Evolutionary conservation across 1,140 invertebrate genomes (phyloP).

Genomic region (Drusus annulatus): DNA sequence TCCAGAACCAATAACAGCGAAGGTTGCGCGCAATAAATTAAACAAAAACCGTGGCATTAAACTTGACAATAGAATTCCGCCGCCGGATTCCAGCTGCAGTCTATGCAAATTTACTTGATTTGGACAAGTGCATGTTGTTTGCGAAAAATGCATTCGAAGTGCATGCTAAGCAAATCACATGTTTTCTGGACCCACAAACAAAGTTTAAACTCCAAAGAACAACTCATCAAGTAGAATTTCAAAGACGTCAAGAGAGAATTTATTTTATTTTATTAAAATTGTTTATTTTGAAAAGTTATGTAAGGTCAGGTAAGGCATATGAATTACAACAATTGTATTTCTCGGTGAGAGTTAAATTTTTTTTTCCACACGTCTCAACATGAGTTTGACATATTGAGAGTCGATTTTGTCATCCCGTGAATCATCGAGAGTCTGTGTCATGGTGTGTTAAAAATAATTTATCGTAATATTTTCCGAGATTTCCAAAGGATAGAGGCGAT

Average conservation of each 20-base stretch:
- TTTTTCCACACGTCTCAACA: no score
- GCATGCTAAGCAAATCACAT: background rate
- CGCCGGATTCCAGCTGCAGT: constrained; percentile 6
- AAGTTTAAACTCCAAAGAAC: no score
- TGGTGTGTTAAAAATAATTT: background rate
- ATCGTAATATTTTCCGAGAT: no score
- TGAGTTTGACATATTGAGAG: background rate
- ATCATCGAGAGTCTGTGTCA: background rate
- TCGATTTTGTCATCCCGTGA: background rate
- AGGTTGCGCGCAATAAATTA: constrained; percentile 13
- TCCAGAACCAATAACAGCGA: constrained; percentile 6
- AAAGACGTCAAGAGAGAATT: no score
- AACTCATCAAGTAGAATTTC: no score
- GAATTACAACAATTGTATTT: no score
- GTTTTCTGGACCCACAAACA: no score
- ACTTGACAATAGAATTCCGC: constrained; percentile 33
- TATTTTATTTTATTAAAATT: no score
- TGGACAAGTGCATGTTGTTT: constrained; percentile 17
- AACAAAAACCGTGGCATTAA: constrained; percentile 29
- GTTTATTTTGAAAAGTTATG: no score
- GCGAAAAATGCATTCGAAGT: constrained; percentile 22
- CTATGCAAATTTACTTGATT: constrained; percentile 34
- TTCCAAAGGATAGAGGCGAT: no score
- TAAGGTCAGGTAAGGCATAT: no score
- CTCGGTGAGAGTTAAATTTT: no score